Percentiles rank a stretch among this genome's conserved stretches.
These are phyloP conservation scores for Acanthopagrus latus DNA, from an alignment of 2,797 vertebrate genomes.

Conservation along the genomic window DNA sequence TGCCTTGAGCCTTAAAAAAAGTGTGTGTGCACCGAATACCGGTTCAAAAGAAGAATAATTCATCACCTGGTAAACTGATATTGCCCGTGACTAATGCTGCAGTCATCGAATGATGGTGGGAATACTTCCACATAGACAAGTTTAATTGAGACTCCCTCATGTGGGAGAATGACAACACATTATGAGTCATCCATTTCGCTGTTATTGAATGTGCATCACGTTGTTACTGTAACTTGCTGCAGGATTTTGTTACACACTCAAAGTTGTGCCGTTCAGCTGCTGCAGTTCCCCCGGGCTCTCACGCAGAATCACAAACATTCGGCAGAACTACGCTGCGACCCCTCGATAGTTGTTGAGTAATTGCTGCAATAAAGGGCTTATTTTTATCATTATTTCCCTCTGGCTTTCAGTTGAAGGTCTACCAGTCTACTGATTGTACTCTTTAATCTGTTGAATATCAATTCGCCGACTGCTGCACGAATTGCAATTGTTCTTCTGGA, in stretches of 20 bases:
- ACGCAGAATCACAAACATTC: not conserved
- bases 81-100: not conserved
- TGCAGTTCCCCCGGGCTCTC: constrained; percentile 3
- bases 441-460: constrained; percentile 19
- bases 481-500: constrained; percentile 23
- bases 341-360: constrained; percentile 1
- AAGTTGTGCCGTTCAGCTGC: not conserved
- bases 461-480: not conserved
- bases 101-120: not conserved
- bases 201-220: constrained; percentile 42
- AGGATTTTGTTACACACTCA: constrained; percentile 31
- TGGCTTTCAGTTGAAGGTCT: constrained; percentile 3
- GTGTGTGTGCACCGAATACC: not conserved
- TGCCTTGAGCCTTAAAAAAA: not conserved
- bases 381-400: not conserved
- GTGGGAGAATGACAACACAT: constrained; percentile 27
- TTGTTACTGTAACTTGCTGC: constrained; percentile 40
- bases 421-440: not conserved
- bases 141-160: constrained; percentile 24
- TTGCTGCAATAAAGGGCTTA: too few species aligned
- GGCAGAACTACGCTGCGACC: not conserved
- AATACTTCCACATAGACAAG: constrained; percentile 10
- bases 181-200: constrained; percentile 35
- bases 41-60: not conserved
- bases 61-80: not conserved